Conservation (phyloP, 1,140 invertebrate species). For the Drosophila burlai region DNA sequence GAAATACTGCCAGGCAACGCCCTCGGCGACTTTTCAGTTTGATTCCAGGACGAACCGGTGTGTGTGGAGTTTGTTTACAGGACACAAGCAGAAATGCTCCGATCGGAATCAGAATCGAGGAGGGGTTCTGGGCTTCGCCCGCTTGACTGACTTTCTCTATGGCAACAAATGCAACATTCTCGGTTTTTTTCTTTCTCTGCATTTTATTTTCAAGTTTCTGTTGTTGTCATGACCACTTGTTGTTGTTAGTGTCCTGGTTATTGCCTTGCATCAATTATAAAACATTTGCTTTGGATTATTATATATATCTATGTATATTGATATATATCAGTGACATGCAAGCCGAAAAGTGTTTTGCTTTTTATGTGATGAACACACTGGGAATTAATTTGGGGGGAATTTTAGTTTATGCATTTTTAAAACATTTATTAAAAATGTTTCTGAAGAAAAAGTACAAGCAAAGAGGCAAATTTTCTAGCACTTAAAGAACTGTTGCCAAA, state of each 20-base stretch:
- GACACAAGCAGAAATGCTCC: slow-evolving; percentile 38
- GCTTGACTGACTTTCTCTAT: slow-evolving; percentile 45
- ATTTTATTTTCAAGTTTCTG: slow-evolving; percentile 20
- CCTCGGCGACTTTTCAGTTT: slow-evolving; percentile 53
- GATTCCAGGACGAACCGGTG: slow-evolving; percentile 22
- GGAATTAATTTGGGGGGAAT: slow-evolving; percentile 6
- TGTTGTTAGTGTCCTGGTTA: slow-evolving; percentile 45
- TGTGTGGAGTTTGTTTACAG: slow-evolving; percentile 68
- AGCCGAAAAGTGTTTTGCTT: slow-evolving; percentile 14
- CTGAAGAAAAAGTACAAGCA: background rate
- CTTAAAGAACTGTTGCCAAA: too few relatives aligned
- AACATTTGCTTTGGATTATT: slow-evolving; percentile 42
- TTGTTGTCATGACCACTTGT: slow-evolving; percentile 74
- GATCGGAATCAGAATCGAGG: background rate
- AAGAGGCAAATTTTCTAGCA: background rate
- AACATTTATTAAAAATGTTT: background rate
- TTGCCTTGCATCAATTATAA: slow-evolving; percentile 71
- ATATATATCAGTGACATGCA: slow-evolving; percentile 59
- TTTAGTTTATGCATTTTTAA: background rate
- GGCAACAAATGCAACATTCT: slow-evolving; percentile 50
- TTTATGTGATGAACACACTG: slow-evolving; percentile 17
- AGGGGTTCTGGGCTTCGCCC: background rate
- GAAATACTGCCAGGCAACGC: slow-evolving; percentile 61
- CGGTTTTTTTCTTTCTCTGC: background rate
- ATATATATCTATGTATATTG: background rate